Evolutionary conservation across 2,113 vertebrate species (phyloP).

Genomic region (Coturnix japonica): DNA sequence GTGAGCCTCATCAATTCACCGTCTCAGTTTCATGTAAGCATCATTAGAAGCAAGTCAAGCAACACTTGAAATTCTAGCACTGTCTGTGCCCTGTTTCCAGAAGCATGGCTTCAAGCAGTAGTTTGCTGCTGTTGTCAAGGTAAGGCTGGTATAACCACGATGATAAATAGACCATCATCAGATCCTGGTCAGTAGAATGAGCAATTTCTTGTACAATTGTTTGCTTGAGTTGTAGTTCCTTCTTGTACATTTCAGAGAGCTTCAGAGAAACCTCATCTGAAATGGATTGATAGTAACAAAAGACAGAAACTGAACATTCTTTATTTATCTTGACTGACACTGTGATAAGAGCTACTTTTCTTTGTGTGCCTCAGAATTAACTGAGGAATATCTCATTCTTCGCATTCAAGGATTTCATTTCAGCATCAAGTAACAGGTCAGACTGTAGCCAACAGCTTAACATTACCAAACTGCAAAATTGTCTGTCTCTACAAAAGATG

Average conservation of each 20-base stretch:
- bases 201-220: constrained; percentile 83
- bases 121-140: constrained; percentile 74
- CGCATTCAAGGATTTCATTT: constrained; percentile 1
- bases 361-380: background rate
- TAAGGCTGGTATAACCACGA: constrained; percentile 95
- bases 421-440: background rate
- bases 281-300: background rate
- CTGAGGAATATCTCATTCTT: background rate
- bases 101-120: constrained; percentile 88
- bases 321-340: background rate
- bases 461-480: background rate
- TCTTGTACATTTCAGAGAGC: constrained; percentile 81
- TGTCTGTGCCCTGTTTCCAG: constrained; percentile 90
- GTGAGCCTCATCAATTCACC: background rate
- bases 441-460: background rate
- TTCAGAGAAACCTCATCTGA: constrained; percentile 80
- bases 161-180: constrained; percentile 87
- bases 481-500: background rate
- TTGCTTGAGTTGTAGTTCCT: constrained; percentile 87
- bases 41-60: background rate
- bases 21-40: background rate
- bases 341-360: background rate
- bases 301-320: background rate
- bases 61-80: constrained; percentile 65
- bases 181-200: constrained; percentile 80